These are phyloP conservation scores for Cyrtodaria siliqua DNA, from an alignment of 2,888 invertebrate species.

Conservation along the genomic window DNA sequence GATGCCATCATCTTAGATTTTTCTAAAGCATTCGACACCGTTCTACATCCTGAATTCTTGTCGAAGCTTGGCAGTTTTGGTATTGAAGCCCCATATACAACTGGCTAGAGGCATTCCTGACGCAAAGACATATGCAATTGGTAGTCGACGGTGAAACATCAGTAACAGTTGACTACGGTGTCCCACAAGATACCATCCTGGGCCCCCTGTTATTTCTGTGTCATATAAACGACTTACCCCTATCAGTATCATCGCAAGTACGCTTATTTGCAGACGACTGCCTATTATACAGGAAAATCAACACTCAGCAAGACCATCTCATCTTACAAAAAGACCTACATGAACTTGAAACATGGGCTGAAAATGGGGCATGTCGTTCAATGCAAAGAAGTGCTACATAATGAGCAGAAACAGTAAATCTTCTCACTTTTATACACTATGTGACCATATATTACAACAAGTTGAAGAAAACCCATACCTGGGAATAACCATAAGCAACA, in stretches of 20 bases:
- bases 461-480: constrained; percentile 12
- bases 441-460: constrained; percentile 21
- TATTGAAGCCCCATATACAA: too few relatives aligned
- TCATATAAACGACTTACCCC: constrained; percentile 30
- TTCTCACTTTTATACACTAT: constrained; percentile 26
- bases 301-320: too few relatives aligned
- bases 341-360: constrained; percentile 35
- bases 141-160: constrained; percentile 22
- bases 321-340: not conserved
- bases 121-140: constrained; percentile 16
- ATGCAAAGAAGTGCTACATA: constrained; percentile 45
- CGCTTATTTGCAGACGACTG: constrained; percentile 40
- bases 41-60: too few relatives aligned
- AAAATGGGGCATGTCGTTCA: constrained; percentile 50
- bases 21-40: constrained; percentile 37
- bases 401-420: constrained; percentile 34
- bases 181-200: constrained; percentile 21
- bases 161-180: constrained; percentile 17
- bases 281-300: constrained; percentile 1
- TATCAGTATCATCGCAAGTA: constrained; percentile 16
- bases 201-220: constrained; percentile 25
- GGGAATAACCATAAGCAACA: too few relatives aligned
- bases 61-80: too few relatives aligned
- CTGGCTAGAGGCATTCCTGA: constrained; percentile 28
- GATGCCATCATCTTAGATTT: constrained; percentile 20